Conservation (phyloP, 2,113 vertebrate genomes). For the Mionectes macconnelli region DNA sequence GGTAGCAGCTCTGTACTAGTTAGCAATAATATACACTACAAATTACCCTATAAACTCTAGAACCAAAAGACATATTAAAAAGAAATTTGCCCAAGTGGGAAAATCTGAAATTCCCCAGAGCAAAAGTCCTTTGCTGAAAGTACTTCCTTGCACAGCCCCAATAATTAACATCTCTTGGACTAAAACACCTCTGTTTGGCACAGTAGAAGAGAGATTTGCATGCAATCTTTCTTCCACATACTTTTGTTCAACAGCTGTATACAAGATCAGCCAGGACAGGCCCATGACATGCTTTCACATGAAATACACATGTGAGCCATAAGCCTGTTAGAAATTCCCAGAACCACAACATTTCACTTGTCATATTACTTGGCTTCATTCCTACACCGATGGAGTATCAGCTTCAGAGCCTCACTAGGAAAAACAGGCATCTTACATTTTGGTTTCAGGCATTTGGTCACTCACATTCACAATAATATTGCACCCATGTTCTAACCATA, state of each 20-base stretch:
- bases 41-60: background rate
- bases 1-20: background rate
- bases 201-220: background rate
- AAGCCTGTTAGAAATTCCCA: constrained; percentile 44
- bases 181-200: constrained; percentile 11
- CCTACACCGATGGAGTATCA: background rate
- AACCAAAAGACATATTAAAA: background rate
- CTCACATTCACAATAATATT: background rate
- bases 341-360: constrained; percentile 49
- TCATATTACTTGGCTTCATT: constrained; percentile 22
- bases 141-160: background rate
- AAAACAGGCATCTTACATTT: background rate
- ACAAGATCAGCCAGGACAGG: constrained; percentile 16
- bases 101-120: background rate
- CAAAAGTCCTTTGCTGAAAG: background rate
- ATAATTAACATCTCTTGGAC: background rate
- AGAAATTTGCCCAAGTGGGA: background rate
- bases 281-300: constrained; percentile 42
- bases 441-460: background rate
- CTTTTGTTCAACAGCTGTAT: constrained; percentile 32
- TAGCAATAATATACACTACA: background rate
- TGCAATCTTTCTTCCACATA: constrained; percentile 22
- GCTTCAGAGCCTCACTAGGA: background rate
- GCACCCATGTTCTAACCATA: background rate
- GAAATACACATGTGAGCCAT: constrained; percentile 14